Evolutionary conservation across 2,888 invertebrate genomes (phyloP).

Genomic region (Allophyes oxyacanthae): DNA sequence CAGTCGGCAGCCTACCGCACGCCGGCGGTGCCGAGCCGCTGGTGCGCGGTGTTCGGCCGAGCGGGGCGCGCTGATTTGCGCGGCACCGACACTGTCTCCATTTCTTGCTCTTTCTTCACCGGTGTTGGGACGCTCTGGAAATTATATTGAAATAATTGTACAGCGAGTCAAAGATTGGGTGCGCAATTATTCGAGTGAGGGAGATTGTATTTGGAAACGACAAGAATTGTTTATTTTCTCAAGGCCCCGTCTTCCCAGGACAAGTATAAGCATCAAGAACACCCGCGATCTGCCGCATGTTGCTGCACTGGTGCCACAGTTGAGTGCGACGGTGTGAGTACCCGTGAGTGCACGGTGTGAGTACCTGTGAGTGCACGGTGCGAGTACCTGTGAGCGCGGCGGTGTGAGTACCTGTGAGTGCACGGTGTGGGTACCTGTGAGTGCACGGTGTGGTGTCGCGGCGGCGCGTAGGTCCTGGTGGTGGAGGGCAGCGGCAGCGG

Average conservation of each 20-base stretch:
- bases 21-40: constrained; percentile 74
- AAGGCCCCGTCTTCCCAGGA: no score
- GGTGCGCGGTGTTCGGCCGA: constrained; percentile 63
- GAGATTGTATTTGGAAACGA: no score
- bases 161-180: no score
- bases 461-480: no score
- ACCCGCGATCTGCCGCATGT: constrained; percentile 92
- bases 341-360: constrained; percentile 16
- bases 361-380: no score
- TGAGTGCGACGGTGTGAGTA: constrained; percentile 86
- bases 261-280: no score
- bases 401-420: constrained; percentile 78
- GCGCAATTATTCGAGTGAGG: no score
- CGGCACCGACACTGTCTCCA: constrained; percentile 61
- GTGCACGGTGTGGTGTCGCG: no score
- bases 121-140: constrained; percentile 67
- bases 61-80: constrained; percentile 57
- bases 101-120: constrained; percentile 68
- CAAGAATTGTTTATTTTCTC: no score
- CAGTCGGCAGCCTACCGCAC: constrained; percentile 63
- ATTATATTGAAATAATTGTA: not conserved
- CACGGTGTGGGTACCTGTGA: constrained; percentile 88
- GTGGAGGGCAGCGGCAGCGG: constrained; percentile 94
- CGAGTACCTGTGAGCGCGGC: no score
- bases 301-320: constrained; percentile 72